Evolutionary conservation across 2,888 invertebrate genomes (phyloP), one percentile per base, ranked within the genome.

Genomic region (Actias luna): DNA sequence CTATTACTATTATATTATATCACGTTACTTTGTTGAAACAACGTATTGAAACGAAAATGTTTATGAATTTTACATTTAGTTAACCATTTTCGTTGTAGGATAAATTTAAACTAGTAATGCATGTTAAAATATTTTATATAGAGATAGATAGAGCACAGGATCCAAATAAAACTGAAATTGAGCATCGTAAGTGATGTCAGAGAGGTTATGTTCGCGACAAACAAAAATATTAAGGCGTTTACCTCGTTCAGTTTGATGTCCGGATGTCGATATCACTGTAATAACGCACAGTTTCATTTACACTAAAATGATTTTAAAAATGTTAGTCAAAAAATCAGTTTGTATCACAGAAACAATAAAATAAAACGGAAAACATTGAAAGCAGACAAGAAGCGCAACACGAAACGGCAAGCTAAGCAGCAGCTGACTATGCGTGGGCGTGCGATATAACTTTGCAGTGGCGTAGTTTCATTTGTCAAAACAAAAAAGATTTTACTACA

Each of bases 371-470:
- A 93, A 93, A 93, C 93, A 93, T 92, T 88, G 85, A 93, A 93
- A 93, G 93, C 93, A 89, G 90, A 93, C 92, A 92, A 92, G 89
- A 93, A 93, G 93, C 93, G 93, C 93, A 92, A 93, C 92, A 93
- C 94, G 94, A 93, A 94, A 93, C 94, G 93, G 94, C 93, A 94
- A 94, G 94, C 93, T 92, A 94, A 94, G 94, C 94, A 94, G 94
- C 94, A 94, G 94, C 94, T 94, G 94, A 94, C 94, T 94, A 85
- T 81, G 81, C 79, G 76, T 74, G 82, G 76, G 79, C 76, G 88
- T 76, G 73, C 79, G 84, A 72, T 70, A 73, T 85, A 74, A 85
- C 92, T 79, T 92, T 90, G 89, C 72, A 78, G 60, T 63, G 68
- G 74, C 84, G 88, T 73, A 59, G 58, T 63, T 65, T 42, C 42